Base-by-base conservation (phyloP, 2,797 vertebrate genomes). In the Valencia hispanica region DNA sequence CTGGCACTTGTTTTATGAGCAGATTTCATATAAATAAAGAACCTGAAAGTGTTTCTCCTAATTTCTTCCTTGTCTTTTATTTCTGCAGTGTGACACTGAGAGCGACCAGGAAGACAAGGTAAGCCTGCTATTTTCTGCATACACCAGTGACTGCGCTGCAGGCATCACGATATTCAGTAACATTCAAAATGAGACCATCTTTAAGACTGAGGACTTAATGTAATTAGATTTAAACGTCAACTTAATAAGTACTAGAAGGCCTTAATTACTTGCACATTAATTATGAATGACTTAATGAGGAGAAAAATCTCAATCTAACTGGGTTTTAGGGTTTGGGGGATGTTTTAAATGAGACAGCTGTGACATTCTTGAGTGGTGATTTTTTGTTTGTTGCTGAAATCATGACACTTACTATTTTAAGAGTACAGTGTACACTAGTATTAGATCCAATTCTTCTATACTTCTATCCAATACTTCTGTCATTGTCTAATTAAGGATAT, bases 81-180 rank as follows among this genome's bases (percentile, higher is more conserved):
- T 50, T 91, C 12, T 57, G 27, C 93, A 96, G 98, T 98, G 98
- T 82, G 97, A 99, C 94, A 99, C 97, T 0, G 97, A 98, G 93
- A 99, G 96, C 66, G 97, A 98, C 90, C 97, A 96, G 86, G 97
- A 99, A 85, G 97, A 97, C 91, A 99, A 99, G 97, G 98, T 98
- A 97, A 94, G 92, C 34, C 65, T 53, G 39, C 6, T n/a, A 17
- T 41, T 86, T 48, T 36, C 32, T 55, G 59, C 41, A 25, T 12
- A 0, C 50, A 0, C 0, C 51, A 2, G 74, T 82, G 22, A 66
- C 78, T 9, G 39, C 30, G 47, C 63, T 73, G 69, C 51, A 30
- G 30, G 14, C 59, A 0, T 75, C 45, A 77, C 83, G 82, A 57
- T 75, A 89, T 84, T 87, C 77, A 87, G 41, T 79, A 68, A 87